Percentiles rank a stretch among this genome's conserved stretches.
Evolutionary conservation across 1,140 invertebrate genomes (phyloP).

Genomic region (Caerostris extrusa): DNA sequence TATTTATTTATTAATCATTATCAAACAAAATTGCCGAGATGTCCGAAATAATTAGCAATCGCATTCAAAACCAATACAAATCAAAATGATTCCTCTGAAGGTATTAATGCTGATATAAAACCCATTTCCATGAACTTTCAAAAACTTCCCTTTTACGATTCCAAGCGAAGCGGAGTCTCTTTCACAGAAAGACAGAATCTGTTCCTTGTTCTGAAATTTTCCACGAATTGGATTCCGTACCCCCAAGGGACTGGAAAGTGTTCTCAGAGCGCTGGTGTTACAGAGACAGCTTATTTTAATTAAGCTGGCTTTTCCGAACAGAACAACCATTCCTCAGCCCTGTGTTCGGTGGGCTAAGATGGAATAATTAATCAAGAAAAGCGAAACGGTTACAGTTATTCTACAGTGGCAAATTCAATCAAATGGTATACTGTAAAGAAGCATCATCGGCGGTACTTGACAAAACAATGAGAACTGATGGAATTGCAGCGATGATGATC

Average conservation of each 20-base stretch:
- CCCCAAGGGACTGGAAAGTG: background rate
- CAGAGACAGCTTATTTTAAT: conserved; percentile 40
- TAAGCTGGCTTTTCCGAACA: background rate
- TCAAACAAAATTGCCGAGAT: no score
- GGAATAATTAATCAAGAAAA: conserved; percentile 60
- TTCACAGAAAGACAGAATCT: background rate
- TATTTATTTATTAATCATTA: no score
- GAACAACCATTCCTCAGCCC: background rate
- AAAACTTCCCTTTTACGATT: background rate
- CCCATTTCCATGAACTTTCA: background rate
- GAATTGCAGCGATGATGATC: background rate
- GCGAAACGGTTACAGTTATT: background rate
- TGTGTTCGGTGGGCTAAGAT: background rate
- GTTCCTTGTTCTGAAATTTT: conserved; percentile 16
- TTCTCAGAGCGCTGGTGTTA: background rate
- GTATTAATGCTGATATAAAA: conserved; percentile 1
- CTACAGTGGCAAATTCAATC: background rate
- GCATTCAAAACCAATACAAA: background rate
- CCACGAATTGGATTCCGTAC: conserved; percentile 8
- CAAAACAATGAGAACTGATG: background rate
- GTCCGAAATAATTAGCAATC: background rate
- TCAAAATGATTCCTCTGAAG: background rate
- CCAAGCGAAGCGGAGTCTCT: background rate
- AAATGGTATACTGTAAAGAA: background rate
- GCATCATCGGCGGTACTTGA: background rate